Percentiles rank a stretch among this genome's conserved stretches.
phyloP scores from a whole-genome alignment of 2,113 vertebrate species.

The Scytalopus superciliaris region DNA sequence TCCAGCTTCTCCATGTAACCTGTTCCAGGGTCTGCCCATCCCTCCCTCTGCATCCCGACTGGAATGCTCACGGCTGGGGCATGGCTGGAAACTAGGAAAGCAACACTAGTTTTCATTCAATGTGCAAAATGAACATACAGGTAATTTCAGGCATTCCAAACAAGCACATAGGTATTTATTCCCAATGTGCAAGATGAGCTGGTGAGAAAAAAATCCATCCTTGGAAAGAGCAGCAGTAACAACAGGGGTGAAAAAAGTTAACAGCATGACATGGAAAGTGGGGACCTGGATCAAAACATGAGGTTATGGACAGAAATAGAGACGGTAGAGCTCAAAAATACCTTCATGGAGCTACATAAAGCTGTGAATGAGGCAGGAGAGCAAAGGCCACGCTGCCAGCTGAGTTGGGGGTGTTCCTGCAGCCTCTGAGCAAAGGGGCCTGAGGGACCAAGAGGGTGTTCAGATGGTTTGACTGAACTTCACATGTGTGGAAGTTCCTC shows the following conservation, averaged over 20 bases:
- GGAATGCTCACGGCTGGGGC: rapidly evolving
- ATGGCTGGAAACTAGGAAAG: rapidly evolving
- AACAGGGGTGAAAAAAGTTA: neutral
- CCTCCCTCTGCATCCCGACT: neutral
- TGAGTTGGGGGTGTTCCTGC: neutral
- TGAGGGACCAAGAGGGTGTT: rapidly evolving
- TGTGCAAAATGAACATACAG: neutral
- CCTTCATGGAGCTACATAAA: neutral
- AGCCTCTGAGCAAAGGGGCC: neutral
- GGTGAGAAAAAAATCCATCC: neutral
- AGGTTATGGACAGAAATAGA: neutral
- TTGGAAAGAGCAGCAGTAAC: neutral
- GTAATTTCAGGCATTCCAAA: rapidly evolving
- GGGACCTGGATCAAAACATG: neutral
- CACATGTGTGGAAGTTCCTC: neutral
- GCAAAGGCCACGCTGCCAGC: neutral
- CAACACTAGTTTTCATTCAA: rapidly evolving
- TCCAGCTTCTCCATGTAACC: neutral
- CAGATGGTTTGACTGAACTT: neutral
- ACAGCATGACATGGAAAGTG: neutral
- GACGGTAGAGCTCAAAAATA: neutral
- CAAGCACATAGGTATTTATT: neutral
- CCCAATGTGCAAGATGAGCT: rapidly evolving
- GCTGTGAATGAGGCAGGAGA: neutral
- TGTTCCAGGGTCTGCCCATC: neutral